These are phyloP conservation scores for Ptilorrhoa leucosticta DNA, from an alignment of 2,113 vertebrate genomes.

Conservation along the genomic window DNA sequence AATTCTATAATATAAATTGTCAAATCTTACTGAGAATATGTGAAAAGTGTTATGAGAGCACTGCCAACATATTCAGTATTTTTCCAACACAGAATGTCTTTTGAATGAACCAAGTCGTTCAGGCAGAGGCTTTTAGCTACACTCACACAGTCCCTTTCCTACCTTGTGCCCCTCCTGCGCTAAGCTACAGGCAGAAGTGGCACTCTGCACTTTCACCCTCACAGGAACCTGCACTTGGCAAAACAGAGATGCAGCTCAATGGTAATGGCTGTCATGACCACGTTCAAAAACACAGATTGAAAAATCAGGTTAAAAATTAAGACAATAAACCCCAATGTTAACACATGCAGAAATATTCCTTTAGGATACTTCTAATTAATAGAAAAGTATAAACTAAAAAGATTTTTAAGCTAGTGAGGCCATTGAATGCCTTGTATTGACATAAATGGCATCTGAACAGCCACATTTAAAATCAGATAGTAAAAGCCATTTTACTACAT, in stretches of 20 bases:
- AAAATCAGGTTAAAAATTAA: neutral
- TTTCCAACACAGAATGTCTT: neutral
- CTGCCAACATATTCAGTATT: neutral
- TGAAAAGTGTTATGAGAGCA: neutral
- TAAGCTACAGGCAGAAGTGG: neutral
- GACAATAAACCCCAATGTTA: neutral
- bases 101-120: neutral
- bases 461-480: neutral
- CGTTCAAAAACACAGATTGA: neutral
- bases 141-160: neutral
- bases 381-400: neutral
- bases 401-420: neutral
- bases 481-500: neutral
- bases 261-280: neutral
- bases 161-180: neutral
- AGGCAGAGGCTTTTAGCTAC: neutral
- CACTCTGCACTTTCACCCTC: neutral
- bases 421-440: neutral
- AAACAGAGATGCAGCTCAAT: neutral
- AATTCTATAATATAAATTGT: neutral
- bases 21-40: neutral
- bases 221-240: neutral
- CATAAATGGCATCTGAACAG: neutral
- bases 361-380: neutral
- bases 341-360: neutral